Conservation (phyloP, 1,140 invertebrate genomes). For the Leptinotarsa defecta region DNA sequence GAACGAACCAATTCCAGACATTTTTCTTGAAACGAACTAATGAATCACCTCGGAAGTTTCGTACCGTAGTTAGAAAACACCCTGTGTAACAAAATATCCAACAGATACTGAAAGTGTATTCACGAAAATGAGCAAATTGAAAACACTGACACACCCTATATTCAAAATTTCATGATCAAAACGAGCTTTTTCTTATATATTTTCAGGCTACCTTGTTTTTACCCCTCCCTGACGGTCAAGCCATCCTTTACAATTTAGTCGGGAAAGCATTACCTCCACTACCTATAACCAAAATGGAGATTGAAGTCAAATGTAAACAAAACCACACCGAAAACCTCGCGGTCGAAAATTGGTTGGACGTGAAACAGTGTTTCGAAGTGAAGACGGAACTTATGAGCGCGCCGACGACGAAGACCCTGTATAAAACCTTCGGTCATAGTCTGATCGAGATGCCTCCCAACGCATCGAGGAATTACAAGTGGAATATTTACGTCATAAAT, state of each 20-base stretch:
- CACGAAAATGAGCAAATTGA: not conserved
- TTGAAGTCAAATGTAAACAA: conserved; percentile 41
- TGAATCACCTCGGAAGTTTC: no score
- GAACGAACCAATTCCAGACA: no score
- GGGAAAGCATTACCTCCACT: conserved; percentile 34
- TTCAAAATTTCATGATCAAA: not conserved
- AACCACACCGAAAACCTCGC: conserved; percentile 32
- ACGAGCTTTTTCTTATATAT: not conserved
- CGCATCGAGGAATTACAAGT: conserved; percentile 36
- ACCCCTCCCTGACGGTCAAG: conserved; percentile 34
- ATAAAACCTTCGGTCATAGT: conserved; percentile 36
- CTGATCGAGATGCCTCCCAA: conserved; percentile 37
- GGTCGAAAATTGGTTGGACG: conserved; percentile 42
- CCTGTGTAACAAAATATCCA: not conserved
- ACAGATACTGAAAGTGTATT: not conserved
- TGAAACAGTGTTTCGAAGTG: conserved; percentile 41
- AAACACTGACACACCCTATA: not conserved
- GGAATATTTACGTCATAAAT: conserved; percentile 44
- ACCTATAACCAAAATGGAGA: conserved; percentile 32
- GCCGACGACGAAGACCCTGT: conserved; percentile 35
- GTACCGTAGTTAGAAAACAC: not conserved
- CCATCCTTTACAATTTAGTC: conserved; percentile 36
- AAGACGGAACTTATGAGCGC: conserved; percentile 34
- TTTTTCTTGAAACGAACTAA: no score
- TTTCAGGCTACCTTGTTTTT: conserved; percentile 40